phyloP scores from a whole-genome alignment of 2,888 invertebrate species.

The Strigamia transsilvanica region DNA sequence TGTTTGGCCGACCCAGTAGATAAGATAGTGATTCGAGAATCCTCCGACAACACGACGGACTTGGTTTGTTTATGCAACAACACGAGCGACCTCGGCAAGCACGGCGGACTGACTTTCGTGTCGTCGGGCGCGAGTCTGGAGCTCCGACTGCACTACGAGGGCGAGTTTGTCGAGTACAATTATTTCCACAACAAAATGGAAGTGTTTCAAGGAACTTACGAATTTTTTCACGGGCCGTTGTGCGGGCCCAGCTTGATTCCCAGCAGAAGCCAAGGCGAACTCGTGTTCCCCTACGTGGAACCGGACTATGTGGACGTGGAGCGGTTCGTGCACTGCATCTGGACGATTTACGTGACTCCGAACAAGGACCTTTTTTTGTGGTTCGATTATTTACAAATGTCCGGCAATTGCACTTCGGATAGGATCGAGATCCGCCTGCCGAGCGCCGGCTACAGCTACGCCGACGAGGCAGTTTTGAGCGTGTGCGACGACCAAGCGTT shows the following conservation, averaged over 20 bases:
- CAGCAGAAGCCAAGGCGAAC: conserved; percentile 53
- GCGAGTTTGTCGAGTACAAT: conserved; percentile 50
- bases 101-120: conserved; percentile 46
- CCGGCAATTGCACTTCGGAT: conserved; percentile 53
- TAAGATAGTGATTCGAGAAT: conserved; percentile 57
- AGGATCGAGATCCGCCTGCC: conserved; percentile 53
- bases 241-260: conserved; percentile 59
- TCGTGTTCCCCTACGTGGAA: conserved; percentile 71
- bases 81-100: conserved; percentile 16
- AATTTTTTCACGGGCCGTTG: conserved; percentile 79
- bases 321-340: conserved; percentile 73
- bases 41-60: conserved; percentile 56
- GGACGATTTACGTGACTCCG: conserved; percentile 74
- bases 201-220: conserved; percentile 82
- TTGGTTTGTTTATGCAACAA: conserved; percentile 55
- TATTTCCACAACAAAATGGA: conserved; percentile 71
- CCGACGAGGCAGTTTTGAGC: conserved; percentile 71
- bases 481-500: conserved; percentile 72
- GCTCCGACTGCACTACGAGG: conserved; percentile 34
- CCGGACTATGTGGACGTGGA: conserved; percentile 67
- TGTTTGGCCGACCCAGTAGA: conserved; percentile 58
- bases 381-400: conserved; percentile 83
- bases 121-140: conserved; percentile 51
- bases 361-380: conserved; percentile 87
- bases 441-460: conserved; percentile 79